Conservation (phyloP, 2,797 vertebrate species). For the Nothura maculosa region DNA sequence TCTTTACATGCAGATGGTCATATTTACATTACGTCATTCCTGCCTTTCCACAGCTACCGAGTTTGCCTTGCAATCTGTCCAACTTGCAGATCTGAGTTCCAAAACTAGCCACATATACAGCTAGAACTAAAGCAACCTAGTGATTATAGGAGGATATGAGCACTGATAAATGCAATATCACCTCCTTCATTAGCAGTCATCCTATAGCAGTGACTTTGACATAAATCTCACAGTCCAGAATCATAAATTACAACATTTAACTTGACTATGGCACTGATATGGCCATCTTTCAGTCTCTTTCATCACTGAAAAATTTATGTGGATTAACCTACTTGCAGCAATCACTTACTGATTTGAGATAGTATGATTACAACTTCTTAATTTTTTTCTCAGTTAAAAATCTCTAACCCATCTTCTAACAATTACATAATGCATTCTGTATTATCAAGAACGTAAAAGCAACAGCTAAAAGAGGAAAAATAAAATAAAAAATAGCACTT, state of each 20-base stretch:
- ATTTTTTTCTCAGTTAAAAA: constrained; percentile 15
- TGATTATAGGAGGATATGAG: neutral
- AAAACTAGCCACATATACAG: fast-evolving
- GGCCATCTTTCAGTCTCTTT: neutral
- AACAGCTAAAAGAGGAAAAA: neutral
- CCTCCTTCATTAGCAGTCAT: neutral
- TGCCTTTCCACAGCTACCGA: neutral
- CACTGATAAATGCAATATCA: neutral
- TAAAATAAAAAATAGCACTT: constrained; percentile 44
- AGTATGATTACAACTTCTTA: neutral
- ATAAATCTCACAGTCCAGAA: neutral
- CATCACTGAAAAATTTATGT: neutral
- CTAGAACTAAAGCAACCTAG: neutral
- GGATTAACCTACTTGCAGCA: constrained; percentile 17
- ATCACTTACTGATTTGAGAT: neutral
- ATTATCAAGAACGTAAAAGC: constrained; percentile 2
- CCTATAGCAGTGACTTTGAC: neutral
- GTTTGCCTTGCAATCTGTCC: neutral
- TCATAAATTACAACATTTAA: neutral
- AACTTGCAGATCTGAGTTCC: neutral
- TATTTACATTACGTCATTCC: neutral
- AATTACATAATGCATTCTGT: neutral
- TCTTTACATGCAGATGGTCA: neutral
- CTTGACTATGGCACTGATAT: neutral
- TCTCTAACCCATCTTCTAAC: neutral